Evolutionary conservation across 2,797 vertebrate species (phyloP).

Genomic region (Channa striata): DNA sequence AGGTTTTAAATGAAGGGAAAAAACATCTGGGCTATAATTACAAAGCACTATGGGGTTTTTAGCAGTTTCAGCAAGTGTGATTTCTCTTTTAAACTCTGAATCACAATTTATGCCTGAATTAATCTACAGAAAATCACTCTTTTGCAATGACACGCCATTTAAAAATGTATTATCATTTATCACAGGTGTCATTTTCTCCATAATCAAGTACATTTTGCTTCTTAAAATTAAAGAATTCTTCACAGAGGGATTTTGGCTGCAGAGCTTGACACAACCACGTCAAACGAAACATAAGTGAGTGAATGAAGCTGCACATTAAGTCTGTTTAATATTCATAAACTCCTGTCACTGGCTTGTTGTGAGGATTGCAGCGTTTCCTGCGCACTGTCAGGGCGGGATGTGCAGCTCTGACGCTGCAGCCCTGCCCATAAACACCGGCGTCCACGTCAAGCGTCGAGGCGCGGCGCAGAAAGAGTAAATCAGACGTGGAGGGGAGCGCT

Average conservation of each 20-base stretch:
- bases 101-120: not conserved
- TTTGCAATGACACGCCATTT: not conserved
- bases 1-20: too few relatives aligned
- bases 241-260: not conserved
- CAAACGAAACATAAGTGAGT: not conserved
- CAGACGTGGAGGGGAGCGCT: conserved; percentile 48
- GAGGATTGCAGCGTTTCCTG: not conserved
- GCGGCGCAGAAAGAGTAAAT: conserved; percentile 70
- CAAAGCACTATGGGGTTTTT: too few relatives aligned
- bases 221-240: not conserved
- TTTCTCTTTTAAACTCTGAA: too few relatives aligned
- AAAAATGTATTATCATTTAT: not conserved
- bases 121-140: too few relatives aligned
- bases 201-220: not conserved
- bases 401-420: not conserved
- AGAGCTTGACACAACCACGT: too few relatives aligned
- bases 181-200: not conserved
- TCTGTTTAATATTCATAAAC: not conserved
- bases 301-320: not conserved
- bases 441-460: conserved; percentile 13
- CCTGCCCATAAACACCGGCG: too few relatives aligned
- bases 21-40: too few relatives aligned
- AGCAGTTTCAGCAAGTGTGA: too few relatives aligned
- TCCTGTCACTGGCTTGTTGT: not conserved
- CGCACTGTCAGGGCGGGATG: not conserved